These are phyloP conservation scores for Tetramorium bicarinatum DNA, from an alignment of 2,888 invertebrate genomes.

Conservation along the genomic window DNA sequence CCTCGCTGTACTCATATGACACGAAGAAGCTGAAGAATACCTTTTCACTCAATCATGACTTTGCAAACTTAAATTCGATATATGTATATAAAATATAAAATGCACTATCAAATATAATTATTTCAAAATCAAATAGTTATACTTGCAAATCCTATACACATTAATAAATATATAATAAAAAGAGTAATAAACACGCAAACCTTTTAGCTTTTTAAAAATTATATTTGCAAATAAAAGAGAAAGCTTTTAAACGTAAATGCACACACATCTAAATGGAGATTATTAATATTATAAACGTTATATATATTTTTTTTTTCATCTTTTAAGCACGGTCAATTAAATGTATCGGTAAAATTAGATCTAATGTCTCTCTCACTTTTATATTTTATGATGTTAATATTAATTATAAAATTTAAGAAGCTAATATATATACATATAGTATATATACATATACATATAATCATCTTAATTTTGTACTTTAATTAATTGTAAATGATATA, in stretches of 20 bases:
- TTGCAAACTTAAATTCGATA: conserved; percentile 12
- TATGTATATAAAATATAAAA: neutral
- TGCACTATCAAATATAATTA: neutral
- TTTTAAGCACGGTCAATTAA: neutral
- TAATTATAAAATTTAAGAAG: neutral
- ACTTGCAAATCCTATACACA: neutral
- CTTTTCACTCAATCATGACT: conserved; percentile 1
- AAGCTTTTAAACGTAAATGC: neutral
- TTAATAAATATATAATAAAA: conserved; percentile 3
- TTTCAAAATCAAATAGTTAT: neutral
- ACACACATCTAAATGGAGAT: neutral
- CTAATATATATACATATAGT: no score
- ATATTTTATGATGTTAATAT: neutral
- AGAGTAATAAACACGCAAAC: neutral
- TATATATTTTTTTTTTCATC: neutral
- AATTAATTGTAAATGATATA: neutral
- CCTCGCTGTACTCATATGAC: conserved; percentile 8
- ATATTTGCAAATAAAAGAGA: neutral
- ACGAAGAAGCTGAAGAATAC: conserved; percentile 26
- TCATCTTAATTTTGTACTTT: neutral
- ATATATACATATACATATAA: neutral
- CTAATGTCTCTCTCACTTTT: neutral
- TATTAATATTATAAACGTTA: conserved; percentile 5
- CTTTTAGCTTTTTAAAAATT: conserved; percentile 6
- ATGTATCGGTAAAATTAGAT: neutral